These are phyloP conservation scores for Eremophila alpestris DNA, from an alignment of 2,797 vertebrate species.

Conservation along the genomic window DNA sequence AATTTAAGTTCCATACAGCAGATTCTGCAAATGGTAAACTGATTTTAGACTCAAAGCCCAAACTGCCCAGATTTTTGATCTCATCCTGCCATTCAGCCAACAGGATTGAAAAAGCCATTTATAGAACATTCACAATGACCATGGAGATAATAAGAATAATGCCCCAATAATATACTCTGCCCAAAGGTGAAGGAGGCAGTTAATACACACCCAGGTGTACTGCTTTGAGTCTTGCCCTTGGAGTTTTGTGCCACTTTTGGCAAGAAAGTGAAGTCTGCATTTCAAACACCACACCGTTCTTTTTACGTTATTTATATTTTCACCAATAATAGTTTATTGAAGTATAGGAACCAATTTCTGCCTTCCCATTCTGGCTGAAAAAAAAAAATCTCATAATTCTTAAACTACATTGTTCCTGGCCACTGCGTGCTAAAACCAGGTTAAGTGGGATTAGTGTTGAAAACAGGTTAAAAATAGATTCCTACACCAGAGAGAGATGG, in stretches of 20 bases:
- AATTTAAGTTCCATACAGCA: not conserved
- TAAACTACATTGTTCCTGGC: not conserved
- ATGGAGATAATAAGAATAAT: not conserved
- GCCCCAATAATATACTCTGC: not conserved
- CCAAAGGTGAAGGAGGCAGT: not conserved
- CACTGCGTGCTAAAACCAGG: not conserved
- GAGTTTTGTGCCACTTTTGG: not conserved
- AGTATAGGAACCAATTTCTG: not conserved
- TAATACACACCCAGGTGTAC: not conserved
- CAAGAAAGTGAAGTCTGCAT: not conserved
- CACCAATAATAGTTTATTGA: not conserved
- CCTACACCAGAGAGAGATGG: not conserved
- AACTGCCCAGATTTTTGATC: not conserved
- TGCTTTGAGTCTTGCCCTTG: not conserved
- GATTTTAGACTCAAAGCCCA: not conserved
- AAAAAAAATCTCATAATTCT: not conserved
- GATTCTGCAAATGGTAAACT: not conserved
- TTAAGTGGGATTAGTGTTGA: conserved; percentile 26
- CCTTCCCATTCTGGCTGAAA: not conserved
- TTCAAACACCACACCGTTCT: not conserved
- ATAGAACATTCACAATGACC: not conserved
- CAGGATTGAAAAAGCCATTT: not conserved
- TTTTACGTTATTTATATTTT: not conserved
- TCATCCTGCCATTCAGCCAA: not conserved
- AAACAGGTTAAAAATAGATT: conserved; percentile 51